phyloP scores from a whole-genome alignment of 2,888 invertebrate genomes.

The Sinotaia quadrata region DNA sequence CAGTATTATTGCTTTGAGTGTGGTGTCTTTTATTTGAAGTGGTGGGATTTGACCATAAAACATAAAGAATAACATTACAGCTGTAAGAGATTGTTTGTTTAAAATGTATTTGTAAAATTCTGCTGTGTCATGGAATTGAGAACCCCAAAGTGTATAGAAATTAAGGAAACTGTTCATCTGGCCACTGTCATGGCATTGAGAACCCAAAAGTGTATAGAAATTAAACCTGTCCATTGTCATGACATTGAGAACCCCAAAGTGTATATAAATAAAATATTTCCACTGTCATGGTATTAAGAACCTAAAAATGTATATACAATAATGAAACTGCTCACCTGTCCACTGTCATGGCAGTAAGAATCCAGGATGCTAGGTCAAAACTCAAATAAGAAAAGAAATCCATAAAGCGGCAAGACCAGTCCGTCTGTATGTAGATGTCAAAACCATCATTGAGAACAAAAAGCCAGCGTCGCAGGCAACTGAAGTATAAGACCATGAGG shows the following conservation, averaged over 20 bases:
- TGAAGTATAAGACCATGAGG: slow-evolving; percentile 49
- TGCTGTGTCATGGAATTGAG: too few species aligned
- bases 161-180: slow-evolving; percentile 37
- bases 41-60: too few species aligned
- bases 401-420: slow-evolving; percentile 41
- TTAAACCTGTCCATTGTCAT: slow-evolving; percentile 64
- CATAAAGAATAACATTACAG: too few species aligned
- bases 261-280: too few species aligned
- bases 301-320: too few species aligned
- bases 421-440: slow-evolving; percentile 22
- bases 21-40: too few species aligned
- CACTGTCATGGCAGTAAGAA: slow-evolving; percentile 63
- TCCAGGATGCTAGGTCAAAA: slow-evolving; percentile 58
- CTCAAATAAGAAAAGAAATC: slow-evolving; percentile 53
- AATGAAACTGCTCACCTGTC: slow-evolving; percentile 49
- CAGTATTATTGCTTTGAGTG: too few species aligned
- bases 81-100: too few species aligned
- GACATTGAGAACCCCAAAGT: slow-evolving; percentile 63
- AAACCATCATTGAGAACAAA: slow-evolving; percentile 36
- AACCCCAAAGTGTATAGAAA: too few species aligned
- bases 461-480: slow-evolving; percentile 55
- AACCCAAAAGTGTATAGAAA: too few species aligned
- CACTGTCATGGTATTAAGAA: too few species aligned
- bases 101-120: too few species aligned
- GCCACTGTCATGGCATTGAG: slow-evolving; percentile 64